Evolutionary conservation across 2,113 vertebrate genomes (phyloP).

Genomic region (Tupaia chinensis): DNA sequence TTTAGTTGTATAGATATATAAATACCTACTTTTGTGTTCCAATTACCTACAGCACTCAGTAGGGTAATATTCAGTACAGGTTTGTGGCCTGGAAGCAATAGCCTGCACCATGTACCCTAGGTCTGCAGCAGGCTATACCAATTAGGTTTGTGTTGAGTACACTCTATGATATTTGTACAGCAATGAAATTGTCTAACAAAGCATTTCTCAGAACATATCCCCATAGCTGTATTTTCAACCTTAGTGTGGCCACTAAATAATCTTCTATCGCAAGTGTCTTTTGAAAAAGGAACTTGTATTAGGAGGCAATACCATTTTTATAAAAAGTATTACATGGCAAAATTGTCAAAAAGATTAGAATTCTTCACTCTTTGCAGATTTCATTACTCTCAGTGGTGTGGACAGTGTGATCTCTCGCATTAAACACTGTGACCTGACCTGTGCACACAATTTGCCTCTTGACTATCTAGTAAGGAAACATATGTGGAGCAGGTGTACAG

Average conservation of each 20-base stretch:
- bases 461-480: not conserved
- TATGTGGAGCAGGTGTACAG: not conserved
- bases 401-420: not conserved
- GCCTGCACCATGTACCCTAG: too few relatives aligned
- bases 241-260: not conserved
- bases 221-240: not conserved
- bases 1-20: too few relatives aligned
- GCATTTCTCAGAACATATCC: too few relatives aligned
- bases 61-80: too few relatives aligned
- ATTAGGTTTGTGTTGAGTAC: too few relatives aligned
- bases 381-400: conserved; percentile 10
- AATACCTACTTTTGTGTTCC: too few relatives aligned
- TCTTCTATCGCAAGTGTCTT: not conserved
- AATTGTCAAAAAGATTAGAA: not conserved
- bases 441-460: not conserved
- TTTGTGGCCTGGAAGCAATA: too few relatives aligned
- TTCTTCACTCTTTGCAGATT: not conserved
- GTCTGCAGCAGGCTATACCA: too few relatives aligned
- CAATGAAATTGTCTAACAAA: too few relatives aligned
- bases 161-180: too few relatives aligned
- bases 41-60: too few relatives aligned
- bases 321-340: not conserved
- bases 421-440: not conserved
- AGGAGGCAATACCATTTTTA: conserved; percentile 3
- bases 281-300: not conserved